Conservation (phyloP, 2,113 vertebrate species). For the Calyptomena viridis region DNA sequence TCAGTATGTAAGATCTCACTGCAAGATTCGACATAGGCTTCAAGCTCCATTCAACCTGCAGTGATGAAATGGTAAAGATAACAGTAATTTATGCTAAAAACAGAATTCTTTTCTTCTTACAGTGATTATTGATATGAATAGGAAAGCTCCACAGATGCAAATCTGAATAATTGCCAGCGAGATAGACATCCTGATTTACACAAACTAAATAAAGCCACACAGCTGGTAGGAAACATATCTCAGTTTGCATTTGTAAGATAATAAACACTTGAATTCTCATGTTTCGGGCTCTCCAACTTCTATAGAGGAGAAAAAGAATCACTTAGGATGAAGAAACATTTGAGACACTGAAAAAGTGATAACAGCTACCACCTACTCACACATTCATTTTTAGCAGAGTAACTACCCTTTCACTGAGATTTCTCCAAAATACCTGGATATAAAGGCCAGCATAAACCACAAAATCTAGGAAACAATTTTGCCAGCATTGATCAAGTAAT, state of each 20-base stretch:
- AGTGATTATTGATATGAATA: constrained; percentile 4
- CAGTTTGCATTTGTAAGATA: background rate
- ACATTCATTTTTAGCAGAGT: background rate
- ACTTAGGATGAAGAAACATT: background rate
- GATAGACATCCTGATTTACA: background rate
- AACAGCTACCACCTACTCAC: background rate
- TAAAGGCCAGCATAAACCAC: background rate
- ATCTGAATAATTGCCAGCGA: background rate
- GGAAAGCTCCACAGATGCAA: background rate
- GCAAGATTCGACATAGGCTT: background rate
- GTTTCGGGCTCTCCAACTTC: background rate
- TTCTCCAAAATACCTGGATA: background rate
- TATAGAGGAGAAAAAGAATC: background rate
- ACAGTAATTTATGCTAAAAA: background rate
- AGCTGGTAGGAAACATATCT: background rate
- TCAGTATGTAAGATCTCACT: background rate
- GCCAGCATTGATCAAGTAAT: background rate
- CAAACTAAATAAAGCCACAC: background rate
- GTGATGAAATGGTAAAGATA: background rate
- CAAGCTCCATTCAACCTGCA: background rate
- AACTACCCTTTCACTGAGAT: background rate
- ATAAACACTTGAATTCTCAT: background rate
- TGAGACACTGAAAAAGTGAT: background rate
- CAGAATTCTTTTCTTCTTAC: background rate
- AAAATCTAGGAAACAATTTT: background rate